These are phyloP conservation scores for Lerista edwardsae DNA, from an alignment of 2,797 vertebrate species.

Conservation along the genomic window DNA sequence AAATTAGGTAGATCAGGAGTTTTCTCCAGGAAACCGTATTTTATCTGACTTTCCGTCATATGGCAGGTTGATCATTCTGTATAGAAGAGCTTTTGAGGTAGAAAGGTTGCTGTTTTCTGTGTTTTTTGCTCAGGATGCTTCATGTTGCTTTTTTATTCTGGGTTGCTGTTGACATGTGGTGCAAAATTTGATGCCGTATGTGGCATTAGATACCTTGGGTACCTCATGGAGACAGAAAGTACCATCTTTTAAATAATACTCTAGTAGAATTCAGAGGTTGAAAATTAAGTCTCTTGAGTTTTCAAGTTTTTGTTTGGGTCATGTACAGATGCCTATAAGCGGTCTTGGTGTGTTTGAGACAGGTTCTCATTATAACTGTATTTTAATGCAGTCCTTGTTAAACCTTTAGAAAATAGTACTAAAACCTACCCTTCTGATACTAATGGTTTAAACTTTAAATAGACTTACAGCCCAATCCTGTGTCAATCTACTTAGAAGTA, in stretches of 20 bases:
- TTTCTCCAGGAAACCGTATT: neutral
- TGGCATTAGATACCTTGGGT: neutral
- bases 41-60: neutral
- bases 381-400: neutral
- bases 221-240: neutral
- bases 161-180: neutral
- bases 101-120: neutral
- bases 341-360: neutral
- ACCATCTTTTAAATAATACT: neutral
- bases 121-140: neutral
- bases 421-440: neutral
- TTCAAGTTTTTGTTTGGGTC: neutral
- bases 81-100: neutral
- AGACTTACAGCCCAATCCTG: neutral
- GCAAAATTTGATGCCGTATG: neutral
- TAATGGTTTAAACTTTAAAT: neutral
- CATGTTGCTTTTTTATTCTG: neutral
- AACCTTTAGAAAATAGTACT: neutral
- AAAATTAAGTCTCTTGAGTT: conserved; percentile 17
- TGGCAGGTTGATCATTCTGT: neutral
- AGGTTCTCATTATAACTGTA: neutral
- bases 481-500: no score
- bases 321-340: neutral
- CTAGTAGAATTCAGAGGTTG: conserved; percentile 5
- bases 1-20: neutral